A percentile compares a stretch with the other conserved stretches of the same genome.
Conservation (phyloP, 2,888 invertebrate species). For the Eristalis tenax region DNA sequence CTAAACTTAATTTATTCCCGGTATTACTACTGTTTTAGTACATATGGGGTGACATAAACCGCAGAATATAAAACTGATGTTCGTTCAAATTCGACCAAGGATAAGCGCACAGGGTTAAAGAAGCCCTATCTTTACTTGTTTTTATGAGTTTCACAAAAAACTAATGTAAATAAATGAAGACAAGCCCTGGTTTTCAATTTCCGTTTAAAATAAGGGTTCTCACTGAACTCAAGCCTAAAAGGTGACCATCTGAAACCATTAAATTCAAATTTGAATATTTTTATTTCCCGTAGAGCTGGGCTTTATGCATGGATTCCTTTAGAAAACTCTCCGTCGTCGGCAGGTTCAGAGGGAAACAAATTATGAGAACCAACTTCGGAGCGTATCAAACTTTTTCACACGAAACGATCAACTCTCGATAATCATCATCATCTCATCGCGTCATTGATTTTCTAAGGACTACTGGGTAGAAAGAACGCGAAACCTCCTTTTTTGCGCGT, state of each 20-base stretch:
- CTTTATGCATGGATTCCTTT: not conserved
- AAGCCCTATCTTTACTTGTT: too few relatives aligned
- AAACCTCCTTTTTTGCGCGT: constrained; percentile 7
- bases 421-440: constrained; percentile 43
- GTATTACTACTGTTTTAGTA: too few relatives aligned
- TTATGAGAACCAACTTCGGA: not conserved
- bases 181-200: not conserved
- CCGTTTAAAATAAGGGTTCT: not conserved
- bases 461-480: not conserved
- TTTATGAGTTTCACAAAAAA: too few relatives aligned
- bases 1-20: too few relatives aligned
- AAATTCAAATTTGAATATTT: constrained; percentile 31
- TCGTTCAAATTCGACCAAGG: too few relatives aligned
- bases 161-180: not conserved
- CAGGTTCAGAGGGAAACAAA: constrained; percentile 6
- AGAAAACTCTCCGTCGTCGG: not conserved
- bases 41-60: too few relatives aligned
- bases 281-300: not conserved
- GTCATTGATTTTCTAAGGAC: constrained; percentile 50
- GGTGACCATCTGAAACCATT: constrained; percentile 23
- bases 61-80: too few relatives aligned
- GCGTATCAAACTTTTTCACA: constrained; percentile 44
- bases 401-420: constrained; percentile 50
- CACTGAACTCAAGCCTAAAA: not conserved
- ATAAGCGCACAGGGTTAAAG: too few relatives aligned